phyloP scores from a whole-genome alignment of 2,888 invertebrate species.

The Heteropelma amictum region DNA sequence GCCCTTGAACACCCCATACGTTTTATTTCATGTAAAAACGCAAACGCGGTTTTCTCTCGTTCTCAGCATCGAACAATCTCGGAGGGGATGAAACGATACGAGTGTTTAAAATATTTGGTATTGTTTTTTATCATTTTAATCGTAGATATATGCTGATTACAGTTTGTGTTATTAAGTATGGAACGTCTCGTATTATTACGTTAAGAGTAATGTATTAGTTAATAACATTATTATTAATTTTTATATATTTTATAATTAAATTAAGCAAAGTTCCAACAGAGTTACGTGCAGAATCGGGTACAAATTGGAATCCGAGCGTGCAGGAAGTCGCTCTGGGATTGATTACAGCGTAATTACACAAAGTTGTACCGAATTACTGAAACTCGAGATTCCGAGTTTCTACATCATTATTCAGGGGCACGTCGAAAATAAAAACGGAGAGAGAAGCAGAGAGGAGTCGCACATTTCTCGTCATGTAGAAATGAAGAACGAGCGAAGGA shows the following conservation, averaged over 20 bases:
- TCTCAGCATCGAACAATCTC: too few relatives aligned
- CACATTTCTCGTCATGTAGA: too few relatives aligned
- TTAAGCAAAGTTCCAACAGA: neutral
- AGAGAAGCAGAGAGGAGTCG: neutral
- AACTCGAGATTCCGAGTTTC: slow-evolving; percentile 19
- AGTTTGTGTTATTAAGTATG: too few relatives aligned
- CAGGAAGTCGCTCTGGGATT: slow-evolving; percentile 3
- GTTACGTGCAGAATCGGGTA: neutral
- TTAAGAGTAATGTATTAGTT: too few relatives aligned
- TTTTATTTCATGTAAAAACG: slow-evolving; percentile 9
- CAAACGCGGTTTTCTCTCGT: too few relatives aligned
- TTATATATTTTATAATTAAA: too few relatives aligned
- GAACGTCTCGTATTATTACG: too few relatives aligned
- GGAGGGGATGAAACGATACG: too few relatives aligned
- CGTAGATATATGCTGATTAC: too few relatives aligned
- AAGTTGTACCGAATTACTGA: slow-evolving; percentile 35
- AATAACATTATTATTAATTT: too few relatives aligned
- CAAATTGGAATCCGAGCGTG: slow-evolving; percentile 3
- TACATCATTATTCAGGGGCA: slow-evolving; percentile 10
- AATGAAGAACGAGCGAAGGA: neutral
- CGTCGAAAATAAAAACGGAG: slow-evolving; percentile 9
- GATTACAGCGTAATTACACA: slow-evolving; percentile 46
- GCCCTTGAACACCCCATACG: neutral
- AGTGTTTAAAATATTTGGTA: too few relatives aligned
- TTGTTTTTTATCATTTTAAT: too few relatives aligned